Evolutionary conservation across 2,113 vertebrate genomes (phyloP), one percentile per base, ranked within the genome.

Genomic region (Solenodon paradoxus): DNA sequence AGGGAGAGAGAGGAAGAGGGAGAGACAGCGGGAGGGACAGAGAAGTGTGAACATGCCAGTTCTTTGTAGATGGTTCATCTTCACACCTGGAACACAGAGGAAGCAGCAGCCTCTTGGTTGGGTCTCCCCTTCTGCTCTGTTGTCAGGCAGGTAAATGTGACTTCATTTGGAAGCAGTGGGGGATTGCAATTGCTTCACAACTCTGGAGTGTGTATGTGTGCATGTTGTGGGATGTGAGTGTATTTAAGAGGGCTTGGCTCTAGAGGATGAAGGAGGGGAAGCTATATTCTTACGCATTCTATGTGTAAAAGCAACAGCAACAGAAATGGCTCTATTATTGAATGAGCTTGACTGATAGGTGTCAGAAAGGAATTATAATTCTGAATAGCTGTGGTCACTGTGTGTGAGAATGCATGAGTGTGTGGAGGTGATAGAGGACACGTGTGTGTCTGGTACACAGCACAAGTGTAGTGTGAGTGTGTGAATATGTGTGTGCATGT

Each of bases 71-170:
- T 80, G 10, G 4, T 3, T 19, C 2, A 6, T 30, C 26, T 35
- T 51, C 20, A 42, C 17, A n/a, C 38, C 11, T 57, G 59, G 55
- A 30, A 7, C 45, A 49, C 22, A 64, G 19, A 77, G 20, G 30
- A 40, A 7, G 30, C 24, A 16, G 24, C 0, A 35, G 28, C 17
- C 3, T 4, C 6, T 49, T 1, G 4, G 5, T 49, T n/a, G n/a
- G n/a, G n/a, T 57, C 22, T 28, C 45, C 4, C 26, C n/a, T 17
- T 19, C 51, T 35, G 32, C 11, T 47, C 8, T 28, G 30, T 4
- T 9, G 7, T 20, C 6, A 19, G n/a, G n/a, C 17, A 55, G 9
- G 26, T n/a, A 17, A 68, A 15, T 15, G 17, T 66, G 24, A 11
- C 22, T 86, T 86, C 20, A 5, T 5, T 7, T 40, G 12, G 1